These are phyloP conservation scores for Diorhabda elongata DNA, from an alignment of 1,140 invertebrate genomes.

Conservation along the genomic window DNA sequence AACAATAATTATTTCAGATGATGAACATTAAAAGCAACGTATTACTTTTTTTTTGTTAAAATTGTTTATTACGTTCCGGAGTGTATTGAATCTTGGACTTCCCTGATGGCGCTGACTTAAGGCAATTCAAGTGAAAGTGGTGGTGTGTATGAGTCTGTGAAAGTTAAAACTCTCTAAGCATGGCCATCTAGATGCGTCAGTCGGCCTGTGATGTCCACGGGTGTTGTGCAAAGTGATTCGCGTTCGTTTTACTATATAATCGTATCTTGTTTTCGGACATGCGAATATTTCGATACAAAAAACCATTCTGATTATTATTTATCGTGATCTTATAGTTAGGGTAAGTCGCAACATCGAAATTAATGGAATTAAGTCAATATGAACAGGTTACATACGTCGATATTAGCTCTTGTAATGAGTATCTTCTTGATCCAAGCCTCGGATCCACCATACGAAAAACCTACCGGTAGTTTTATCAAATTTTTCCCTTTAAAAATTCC, in stretches of 20 bases:
- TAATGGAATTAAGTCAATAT: constrained; percentile 33
- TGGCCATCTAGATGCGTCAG: constrained; percentile 19
- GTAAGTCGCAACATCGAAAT: neutral
- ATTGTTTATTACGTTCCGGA: neutral
- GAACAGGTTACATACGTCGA: constrained; percentile 44
- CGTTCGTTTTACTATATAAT: constrained; percentile 10
- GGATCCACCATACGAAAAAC: constrained; percentile 41
- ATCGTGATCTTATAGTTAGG: too few relatives aligned
- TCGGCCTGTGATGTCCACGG: constrained; percentile 15
- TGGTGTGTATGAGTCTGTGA: constrained; percentile 11
- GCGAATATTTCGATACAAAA: too few relatives aligned
- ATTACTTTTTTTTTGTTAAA: neutral
- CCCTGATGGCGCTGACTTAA: constrained; percentile 2
- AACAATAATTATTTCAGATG: constrained; percentile 12
- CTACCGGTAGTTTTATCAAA: constrained; percentile 28
- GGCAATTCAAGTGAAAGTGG: constrained; percentile 19
- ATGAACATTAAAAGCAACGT: neutral
- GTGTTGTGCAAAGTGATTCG: constrained; percentile 18
- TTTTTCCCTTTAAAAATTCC: constrained; percentile 17
- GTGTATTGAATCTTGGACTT: constrained; percentile 5
- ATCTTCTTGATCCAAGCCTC: constrained; percentile 46
- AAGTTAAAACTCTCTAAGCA: constrained; percentile 22
- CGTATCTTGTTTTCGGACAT: too few relatives aligned
- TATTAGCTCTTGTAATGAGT: constrained; percentile 43
- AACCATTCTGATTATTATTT: too few relatives aligned